A percentile compares a stretch with the other conserved stretches of the same genome.
Conservation (phyloP, 2,113 vertebrate species). For the Neolamprologus sp. region DNA sequence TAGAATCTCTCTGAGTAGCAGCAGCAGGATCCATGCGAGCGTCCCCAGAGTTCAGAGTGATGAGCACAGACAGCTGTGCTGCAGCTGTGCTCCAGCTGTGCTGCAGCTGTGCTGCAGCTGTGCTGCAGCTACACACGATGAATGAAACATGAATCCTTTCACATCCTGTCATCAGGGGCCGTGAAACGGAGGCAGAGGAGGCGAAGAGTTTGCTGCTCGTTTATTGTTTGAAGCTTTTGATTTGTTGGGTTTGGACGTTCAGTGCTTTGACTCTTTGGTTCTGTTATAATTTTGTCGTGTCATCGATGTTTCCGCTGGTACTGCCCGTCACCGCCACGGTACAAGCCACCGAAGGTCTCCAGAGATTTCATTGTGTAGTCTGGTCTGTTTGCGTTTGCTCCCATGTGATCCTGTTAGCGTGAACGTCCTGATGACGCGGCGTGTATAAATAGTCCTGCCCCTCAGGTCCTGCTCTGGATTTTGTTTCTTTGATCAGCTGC, state of each 20-base stretch:
- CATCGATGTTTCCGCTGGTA: accelerated
- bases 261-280: not conserved
- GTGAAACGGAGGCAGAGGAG: not conserved
- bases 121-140: accelerated
- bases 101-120: no score
- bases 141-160: not conserved
- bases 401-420: not conserved
- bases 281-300: not conserved
- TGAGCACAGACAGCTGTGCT: not conserved
- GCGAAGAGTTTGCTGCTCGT: not conserved
- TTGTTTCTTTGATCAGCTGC: not conserved
- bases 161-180: not conserved
- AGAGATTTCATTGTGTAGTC: accelerated
- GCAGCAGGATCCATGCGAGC: not conserved
- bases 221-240: not conserved
- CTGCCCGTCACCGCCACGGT: not conserved
- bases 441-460: not conserved
- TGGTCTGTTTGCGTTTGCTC: accelerated
- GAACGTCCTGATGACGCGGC: not conserved
- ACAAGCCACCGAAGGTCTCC: not conserved
- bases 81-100: no score
- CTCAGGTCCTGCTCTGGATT: not conserved
- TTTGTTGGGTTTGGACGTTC: not conserved
- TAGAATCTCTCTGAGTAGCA: not conserved
- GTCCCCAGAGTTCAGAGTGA: not conserved